phyloP scores from a whole-genome alignment of 2,888 invertebrate species.

The Actias luna region DNA sequence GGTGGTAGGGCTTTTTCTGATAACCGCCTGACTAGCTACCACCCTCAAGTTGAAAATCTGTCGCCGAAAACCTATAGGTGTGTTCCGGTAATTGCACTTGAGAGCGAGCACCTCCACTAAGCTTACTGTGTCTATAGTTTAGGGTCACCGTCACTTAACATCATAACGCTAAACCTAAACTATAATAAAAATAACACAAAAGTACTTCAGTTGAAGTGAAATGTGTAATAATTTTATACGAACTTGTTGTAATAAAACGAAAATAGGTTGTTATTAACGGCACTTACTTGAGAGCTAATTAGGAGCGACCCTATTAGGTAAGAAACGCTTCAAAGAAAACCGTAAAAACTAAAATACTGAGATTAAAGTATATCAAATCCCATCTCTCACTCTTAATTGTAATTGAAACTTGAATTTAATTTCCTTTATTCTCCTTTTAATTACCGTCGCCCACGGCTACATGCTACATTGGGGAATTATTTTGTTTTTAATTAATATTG shows the following conservation, averaged over 20 bases:
- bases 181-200: too few species aligned
- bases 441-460: conserved; percentile 46
- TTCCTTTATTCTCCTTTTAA: conserved; percentile 61
- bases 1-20: too few species aligned
- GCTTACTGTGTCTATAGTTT: too few species aligned
- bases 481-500: conserved; percentile 68
- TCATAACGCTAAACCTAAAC: too few species aligned
- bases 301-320: conserved; percentile 20
- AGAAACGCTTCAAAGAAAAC: conserved; percentile 5
- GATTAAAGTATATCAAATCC: conserved; percentile 35
- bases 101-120: too few species aligned
- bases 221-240: not conserved
- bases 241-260: conserved; percentile 18
- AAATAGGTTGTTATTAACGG: conserved; percentile 23
- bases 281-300: conserved; percentile 29
- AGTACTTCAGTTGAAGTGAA: too few species aligned
- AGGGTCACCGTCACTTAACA: too few species aligned
- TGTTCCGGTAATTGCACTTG: too few species aligned
- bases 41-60: too few species aligned
- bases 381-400: conserved; percentile 41
- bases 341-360: conserved; percentile 38
- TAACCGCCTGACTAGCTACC: too few species aligned
- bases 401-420: conserved; percentile 52
- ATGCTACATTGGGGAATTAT: conserved; percentile 41
- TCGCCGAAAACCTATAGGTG: too few species aligned